phyloP scores from a whole-genome alignment of 2,888 invertebrate species.

The Hirtodrosophila trivittata region DNA sequence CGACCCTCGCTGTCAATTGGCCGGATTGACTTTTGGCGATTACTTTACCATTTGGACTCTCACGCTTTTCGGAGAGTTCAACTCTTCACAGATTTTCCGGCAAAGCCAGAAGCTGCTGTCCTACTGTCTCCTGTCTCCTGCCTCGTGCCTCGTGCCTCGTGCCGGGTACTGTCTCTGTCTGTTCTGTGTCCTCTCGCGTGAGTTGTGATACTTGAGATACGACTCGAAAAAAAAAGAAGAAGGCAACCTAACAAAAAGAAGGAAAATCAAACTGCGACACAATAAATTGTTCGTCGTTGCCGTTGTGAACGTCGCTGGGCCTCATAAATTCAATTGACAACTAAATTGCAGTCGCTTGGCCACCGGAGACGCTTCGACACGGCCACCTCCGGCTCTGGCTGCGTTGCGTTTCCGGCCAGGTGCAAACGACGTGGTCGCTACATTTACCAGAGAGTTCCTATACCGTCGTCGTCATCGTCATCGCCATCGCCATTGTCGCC shows the following conservation, averaged over 20 bases:
- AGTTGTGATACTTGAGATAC: constrained; percentile 67
- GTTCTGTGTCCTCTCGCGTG: constrained; percentile 39
- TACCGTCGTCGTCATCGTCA: neutral
- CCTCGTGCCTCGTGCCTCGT: no score
- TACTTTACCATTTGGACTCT: constrained; percentile 32
- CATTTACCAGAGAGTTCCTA: constrained; percentile 5
- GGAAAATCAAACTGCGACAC: constrained; percentile 30
- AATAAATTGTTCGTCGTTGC: constrained; percentile 49
- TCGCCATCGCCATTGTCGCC: constrained; percentile 15
- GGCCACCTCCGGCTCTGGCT: constrained; percentile 82
- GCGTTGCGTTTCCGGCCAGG: constrained; percentile 80
- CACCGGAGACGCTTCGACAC: constrained; percentile 83
- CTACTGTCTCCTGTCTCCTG: no score
- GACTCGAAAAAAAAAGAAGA: constrained; percentile 1
- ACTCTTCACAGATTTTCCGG: neutral
- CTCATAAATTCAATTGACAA: constrained; percentile 83
- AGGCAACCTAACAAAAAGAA: neutral
- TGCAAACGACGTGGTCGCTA: constrained; percentile 39
- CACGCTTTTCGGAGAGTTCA: constrained; percentile 20
- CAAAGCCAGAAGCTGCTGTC: no score
- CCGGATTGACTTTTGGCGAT: constrained; percentile 71
- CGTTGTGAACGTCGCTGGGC: constrained; percentile 42
- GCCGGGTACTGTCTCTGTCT: no score
- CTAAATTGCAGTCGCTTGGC: constrained; percentile 80
- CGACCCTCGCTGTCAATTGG: constrained; percentile 72